Conservation (phyloP, 2,797 vertebrate species). For the Enteromius mattozi region DNA sequence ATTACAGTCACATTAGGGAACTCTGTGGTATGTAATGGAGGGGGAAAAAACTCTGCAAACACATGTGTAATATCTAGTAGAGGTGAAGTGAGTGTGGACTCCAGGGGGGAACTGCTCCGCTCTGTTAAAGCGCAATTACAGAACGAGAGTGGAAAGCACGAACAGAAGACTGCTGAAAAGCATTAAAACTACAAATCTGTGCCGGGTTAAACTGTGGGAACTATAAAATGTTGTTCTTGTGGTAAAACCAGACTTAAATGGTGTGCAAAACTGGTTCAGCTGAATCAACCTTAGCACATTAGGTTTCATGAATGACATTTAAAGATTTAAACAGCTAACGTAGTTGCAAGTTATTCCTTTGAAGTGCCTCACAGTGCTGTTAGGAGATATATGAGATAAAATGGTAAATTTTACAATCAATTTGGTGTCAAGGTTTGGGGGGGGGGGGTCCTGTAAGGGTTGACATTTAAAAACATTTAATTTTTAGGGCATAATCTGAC, state of each 20-base stretch:
- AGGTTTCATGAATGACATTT: background rate
- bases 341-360: background rate
- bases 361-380: background rate
- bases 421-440: background rate
- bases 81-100: constrained; percentile 15
- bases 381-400: too few relatives aligned
- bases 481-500: background rate
- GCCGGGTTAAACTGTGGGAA: background rate
- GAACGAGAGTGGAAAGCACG: background rate
- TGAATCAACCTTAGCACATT: background rate
- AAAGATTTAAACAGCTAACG: background rate
- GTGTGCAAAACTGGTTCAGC: background rate
- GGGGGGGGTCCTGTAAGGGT: background rate
- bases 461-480: background rate
- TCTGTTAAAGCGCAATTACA: constrained; percentile 32
- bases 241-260: background rate
- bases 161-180: background rate
- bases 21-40: constrained; percentile 1
- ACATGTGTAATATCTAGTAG: constrained; percentile 6
- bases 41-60: constrained; percentile 8
- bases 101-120: background rate
- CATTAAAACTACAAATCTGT: background rate
- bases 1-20: constrained; percentile 13
- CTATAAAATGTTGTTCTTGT: background rate
- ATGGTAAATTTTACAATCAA: too few relatives aligned